Evolutionary conservation across 2,113 vertebrate species (phyloP).

Genomic region (Ranitomeya imitator): DNA sequence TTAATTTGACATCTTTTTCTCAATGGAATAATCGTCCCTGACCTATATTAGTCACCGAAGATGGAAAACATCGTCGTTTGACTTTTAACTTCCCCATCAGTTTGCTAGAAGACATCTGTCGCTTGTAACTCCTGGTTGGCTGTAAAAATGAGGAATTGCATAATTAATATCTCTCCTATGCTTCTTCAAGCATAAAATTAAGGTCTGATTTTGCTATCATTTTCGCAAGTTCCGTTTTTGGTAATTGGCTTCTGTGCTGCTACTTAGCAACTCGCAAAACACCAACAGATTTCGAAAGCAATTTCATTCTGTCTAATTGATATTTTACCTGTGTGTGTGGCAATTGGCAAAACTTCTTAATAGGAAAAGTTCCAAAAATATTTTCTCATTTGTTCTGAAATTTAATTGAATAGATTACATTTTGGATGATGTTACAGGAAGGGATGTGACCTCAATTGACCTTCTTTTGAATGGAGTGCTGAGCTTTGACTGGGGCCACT

Average conservation of each 20-base stretch:
- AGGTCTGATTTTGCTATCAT: constrained; percentile 5
- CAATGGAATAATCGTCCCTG: background rate
- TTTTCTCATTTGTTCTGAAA: background rate
- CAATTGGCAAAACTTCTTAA: background rate
- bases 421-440: background rate
- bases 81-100: background rate
- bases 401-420: background rate
- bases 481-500: no score
- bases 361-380: background rate
- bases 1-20: background rate
- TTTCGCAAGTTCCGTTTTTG: background rate
- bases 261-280: constrained; percentile 8
- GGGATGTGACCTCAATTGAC: background rate
- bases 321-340: background rate
- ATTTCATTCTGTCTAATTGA: background rate
- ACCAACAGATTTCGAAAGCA: background rate
- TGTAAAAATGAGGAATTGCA: constrained; percentile 18
- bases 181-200: constrained; percentile 19
- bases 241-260: constrained; percentile 23
- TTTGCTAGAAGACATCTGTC: constrained; percentile 12
- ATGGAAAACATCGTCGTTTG: background rate
- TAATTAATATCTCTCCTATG: constrained; percentile 21
- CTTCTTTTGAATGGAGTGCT: background rate
- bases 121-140: constrained; percentile 1
- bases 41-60: constrained; percentile 10